phyloP scores from a whole-genome alignment of 2,888 invertebrate species.

The Chaetogeoica ovagalla region DNA sequence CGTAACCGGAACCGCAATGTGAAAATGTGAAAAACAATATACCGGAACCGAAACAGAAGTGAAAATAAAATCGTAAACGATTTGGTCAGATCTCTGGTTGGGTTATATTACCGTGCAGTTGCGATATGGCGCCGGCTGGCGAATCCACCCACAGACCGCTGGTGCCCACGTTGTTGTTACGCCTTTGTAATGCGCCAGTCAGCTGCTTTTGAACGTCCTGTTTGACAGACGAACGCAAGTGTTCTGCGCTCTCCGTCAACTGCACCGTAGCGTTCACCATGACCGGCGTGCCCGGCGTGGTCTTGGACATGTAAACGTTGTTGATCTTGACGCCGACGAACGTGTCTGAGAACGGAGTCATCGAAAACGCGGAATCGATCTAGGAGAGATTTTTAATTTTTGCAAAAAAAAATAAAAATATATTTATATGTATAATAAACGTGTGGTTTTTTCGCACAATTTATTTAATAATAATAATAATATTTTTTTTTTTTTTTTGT shows the following conservation, averaged over 20 bases:
- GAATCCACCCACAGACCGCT: conserved; percentile 83
- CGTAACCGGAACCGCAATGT: too few species aligned
- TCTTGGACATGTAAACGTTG: conserved; percentile 67
- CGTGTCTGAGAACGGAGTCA: conserved; percentile 87
- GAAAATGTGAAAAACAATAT: too few species aligned
- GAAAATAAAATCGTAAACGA: too few species aligned
- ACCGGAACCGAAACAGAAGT: too few species aligned
- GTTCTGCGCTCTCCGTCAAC: conserved; percentile 74
- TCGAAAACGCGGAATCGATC: conserved; percentile 89
- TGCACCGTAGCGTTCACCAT: conserved; percentile 83
- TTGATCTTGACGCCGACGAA: conserved; percentile 82
- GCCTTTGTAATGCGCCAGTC: conserved; percentile 77
- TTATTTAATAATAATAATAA: too few species aligned
- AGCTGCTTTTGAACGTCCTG: conserved; percentile 82
- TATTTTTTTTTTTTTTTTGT: too few species aligned
- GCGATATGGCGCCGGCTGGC: conserved; percentile 77
- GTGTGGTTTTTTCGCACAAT: too few species aligned
- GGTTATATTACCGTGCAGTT: conserved; percentile 66
- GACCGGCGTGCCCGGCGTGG: conserved; percentile 63
- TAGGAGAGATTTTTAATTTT: conserved; percentile 58
- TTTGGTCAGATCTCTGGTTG: background rate
- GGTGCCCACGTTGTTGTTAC: conserved; percentile 85
- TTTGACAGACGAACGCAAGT: conserved; percentile 62
- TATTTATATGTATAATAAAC: too few species aligned
- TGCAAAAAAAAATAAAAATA: too few species aligned